Base-by-base conservation (phyloP, 2,113 vertebrate genomes). In the Puntigrus tetrazona region DNA sequence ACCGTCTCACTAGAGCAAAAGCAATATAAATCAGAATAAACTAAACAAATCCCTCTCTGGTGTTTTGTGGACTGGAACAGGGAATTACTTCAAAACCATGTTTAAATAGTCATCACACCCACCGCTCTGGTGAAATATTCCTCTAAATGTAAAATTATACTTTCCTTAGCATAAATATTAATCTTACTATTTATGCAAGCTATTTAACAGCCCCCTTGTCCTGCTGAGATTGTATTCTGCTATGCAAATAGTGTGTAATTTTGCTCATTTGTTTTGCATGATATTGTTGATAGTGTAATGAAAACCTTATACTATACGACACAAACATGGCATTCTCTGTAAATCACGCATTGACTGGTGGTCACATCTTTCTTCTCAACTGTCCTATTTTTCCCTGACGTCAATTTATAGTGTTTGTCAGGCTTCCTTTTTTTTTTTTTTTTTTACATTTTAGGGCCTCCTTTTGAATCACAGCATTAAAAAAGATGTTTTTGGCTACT, bases 321-420 rank as follows among this genome's bases (percentile, higher is more conserved):
- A 57, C 31, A 61, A 59, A 61, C 36, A 41, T 18, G 7, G n/a
- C 57, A 61, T 78, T 61, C 13, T 78, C 27, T 59, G 34, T 20
- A 73, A 73, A 73, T 73, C 38, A 61, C 11, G 9, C 55, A 31
- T 55, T 55, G 74, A 34, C 69, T 72, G n/a, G 22, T 25, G 31
- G 29, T 78, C 10, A 78, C 34, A 59, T 59, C 22, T 22, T 78
- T 38, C 75, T 78, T 77, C 55, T 78, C 25, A 73, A 78, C 57
- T 13, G n/a, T n/a, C 10, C 6, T 13, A 25, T 78, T 57, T 78
- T 38, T n/a, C 29, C 29, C 75, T 5, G 4, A 36, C 55, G 29
- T 7, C 31, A 55, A n/a, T 52, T 77, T 55, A 55, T 77, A 34
- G 8, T 69, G 31, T 36, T 69, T 11, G 34, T 36, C 1, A 22